phyloP scores from a whole-genome alignment of 1,140 invertebrate genomes.

The Meloidogyne chitwoodi region DNA sequence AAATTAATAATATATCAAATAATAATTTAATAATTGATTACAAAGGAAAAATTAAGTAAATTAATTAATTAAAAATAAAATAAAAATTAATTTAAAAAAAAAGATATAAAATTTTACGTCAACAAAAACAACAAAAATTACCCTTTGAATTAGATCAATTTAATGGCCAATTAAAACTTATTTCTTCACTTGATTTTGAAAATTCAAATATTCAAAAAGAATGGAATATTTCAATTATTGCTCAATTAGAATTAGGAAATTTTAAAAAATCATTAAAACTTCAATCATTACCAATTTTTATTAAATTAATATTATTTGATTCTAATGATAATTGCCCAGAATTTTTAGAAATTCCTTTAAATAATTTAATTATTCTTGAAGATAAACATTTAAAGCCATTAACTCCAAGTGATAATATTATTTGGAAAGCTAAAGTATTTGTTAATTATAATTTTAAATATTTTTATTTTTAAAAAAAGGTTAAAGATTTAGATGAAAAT shows the following conservation, averaged over 20 bases:
- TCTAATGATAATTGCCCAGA: constrained; percentile 40
- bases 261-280: not conserved
- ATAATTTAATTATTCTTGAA: constrained; percentile 1
- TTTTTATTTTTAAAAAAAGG: constrained; percentile 27
- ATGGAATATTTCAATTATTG: constrained; percentile 29
- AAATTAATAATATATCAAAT: constrained; percentile 13
- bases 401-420: constrained; percentile 28
- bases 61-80: constrained; percentile 17
- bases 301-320: constrained; percentile 20
- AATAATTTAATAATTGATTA: constrained; percentile 1
- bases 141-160: constrained; percentile 35
- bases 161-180: constrained; percentile 33
- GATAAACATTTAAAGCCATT: constrained; percentile 8
- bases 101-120: constrained; percentile 6
- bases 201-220: not conserved
- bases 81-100: not conserved
- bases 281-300: not conserved
- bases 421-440: constrained; percentile 57
- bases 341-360: constrained; percentile 26
- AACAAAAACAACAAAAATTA: constrained; percentile 7
- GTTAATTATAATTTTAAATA: not conserved
- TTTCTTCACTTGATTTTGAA: constrained; percentile 23
- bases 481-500: constrained; percentile 61
- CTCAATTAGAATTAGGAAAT: constrained; percentile 31
- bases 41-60: constrained; percentile 20